phyloP scores from a whole-genome alignment of 2,797 vertebrate genomes.

The Cyprinella venusta region DNA sequence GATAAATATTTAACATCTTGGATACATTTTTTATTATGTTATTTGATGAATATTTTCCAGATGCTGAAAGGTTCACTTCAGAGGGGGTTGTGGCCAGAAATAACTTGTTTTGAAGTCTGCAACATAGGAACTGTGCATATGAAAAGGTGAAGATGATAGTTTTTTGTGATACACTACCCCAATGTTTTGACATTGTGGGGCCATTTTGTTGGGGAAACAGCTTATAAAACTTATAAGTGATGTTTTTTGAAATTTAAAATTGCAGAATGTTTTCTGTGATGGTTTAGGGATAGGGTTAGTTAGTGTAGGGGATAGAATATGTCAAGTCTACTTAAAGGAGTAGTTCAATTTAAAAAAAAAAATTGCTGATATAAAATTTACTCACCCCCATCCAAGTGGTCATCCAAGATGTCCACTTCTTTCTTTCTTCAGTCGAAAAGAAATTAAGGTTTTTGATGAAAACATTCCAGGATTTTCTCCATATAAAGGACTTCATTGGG shows the following conservation, averaged over 20 bases:
- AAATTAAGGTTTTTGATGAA: too few species aligned
- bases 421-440: too few species aligned
- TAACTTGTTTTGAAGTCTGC: constrained; percentile 37
- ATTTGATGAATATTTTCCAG: constrained; percentile 25
- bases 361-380: too few species aligned
- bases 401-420: too few species aligned
- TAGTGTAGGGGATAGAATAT: neutral
- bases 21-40: constrained; percentile 19
- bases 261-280: neutral
- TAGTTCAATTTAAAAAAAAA: too few species aligned
- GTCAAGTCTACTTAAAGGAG: too few species aligned
- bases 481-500: too few species aligned
- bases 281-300: too few species aligned
- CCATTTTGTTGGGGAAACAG: too few species aligned
- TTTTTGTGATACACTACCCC: neutral
- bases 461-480: too few species aligned
- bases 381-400: too few species aligned
- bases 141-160: neutral
- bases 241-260: neutral
- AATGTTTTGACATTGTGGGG: neutral
- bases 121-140: neutral
- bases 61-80: constrained; percentile 32
- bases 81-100: neutral
- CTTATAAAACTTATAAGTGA: too few species aligned
- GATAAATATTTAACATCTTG: constrained; percentile 32